Conservation (phyloP, 2,797 vertebrate genomes). For the Acanthurus tractus region DNA sequence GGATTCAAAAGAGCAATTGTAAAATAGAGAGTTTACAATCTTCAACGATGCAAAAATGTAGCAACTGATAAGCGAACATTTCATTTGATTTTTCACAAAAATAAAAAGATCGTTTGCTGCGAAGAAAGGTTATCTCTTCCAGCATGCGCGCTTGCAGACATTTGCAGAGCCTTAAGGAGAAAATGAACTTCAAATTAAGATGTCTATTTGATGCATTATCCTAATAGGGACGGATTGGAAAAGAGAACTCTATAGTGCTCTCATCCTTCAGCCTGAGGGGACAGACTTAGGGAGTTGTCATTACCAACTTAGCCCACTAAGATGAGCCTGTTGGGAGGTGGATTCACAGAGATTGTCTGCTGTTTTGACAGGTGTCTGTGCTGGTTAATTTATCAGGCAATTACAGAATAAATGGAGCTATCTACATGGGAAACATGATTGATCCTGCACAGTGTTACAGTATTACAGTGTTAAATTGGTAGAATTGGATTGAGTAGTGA, state of each 20-base stretch:
- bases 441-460: conserved; percentile 39
- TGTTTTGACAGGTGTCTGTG: conserved; percentile 87
- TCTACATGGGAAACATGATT: conserved; percentile 58
- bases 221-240: conserved; percentile 80
- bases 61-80: conserved; percentile 63
- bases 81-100: conserved; percentile 63
- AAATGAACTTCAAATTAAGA: conserved; percentile 87
- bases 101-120: conserved; percentile 70
- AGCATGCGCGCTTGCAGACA: conserved; percentile 69
- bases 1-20: conserved; percentile 39
- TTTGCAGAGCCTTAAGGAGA: conserved; percentile 84
- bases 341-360: conserved; percentile 76
- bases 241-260: conserved; percentile 72
- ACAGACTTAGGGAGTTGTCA: conserved; percentile 83
- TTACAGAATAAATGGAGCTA: conserved; percentile 75
- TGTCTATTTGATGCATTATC: conserved; percentile 85
- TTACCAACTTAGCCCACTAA: conserved; percentile 83
- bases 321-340: conserved; percentile 77
- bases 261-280: conserved; percentile 80
- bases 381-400: conserved; percentile 83
- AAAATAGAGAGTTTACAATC: conserved; percentile 34
- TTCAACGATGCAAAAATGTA: conserved; percentile 32
- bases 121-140: conserved; percentile 78
- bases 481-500: conserved; percentile 8
- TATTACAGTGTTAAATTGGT: conserved; percentile 20